phyloP scores from a whole-genome alignment of 2,797 vertebrate species.

The Acanthiza pusilla region DNA sequence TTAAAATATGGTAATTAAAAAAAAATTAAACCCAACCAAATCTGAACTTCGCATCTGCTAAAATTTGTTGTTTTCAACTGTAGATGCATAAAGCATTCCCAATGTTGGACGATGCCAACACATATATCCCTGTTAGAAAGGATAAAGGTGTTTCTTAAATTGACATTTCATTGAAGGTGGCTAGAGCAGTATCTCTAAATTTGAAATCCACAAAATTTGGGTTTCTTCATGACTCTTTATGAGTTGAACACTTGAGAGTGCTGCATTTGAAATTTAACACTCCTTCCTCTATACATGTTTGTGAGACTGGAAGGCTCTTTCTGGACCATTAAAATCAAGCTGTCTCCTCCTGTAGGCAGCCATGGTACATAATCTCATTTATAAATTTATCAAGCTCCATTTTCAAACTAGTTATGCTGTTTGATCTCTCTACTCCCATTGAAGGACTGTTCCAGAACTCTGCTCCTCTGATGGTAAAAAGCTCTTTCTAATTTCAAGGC shows the following conservation, averaged over 20 bases:
- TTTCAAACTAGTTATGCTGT: constrained; percentile 1
- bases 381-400: neutral
- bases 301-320: neutral
- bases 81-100: neutral
- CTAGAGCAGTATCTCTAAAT: neutral
- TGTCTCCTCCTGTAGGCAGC: neutral
- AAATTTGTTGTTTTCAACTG: neutral
- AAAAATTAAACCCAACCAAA: rapidly evolving
- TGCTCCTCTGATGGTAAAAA: constrained; percentile 7
- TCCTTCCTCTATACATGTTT: neutral
- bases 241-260: neutral
- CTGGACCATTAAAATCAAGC: neutral
- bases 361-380: neutral
- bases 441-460: constrained; percentile 7
- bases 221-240: neutral
- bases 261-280: neutral
- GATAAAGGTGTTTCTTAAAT: neutral
- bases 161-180: neutral
- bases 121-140: neutral
- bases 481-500: constrained; percentile 24
- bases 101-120: neutral
- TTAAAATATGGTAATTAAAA: neutral
- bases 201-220: neutral
- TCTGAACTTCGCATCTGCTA: rapidly evolving
- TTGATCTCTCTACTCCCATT: neutral